Evolutionary conservation across 2,113 vertebrate species (phyloP).

Genomic region (Cepphus grylle): DNA sequence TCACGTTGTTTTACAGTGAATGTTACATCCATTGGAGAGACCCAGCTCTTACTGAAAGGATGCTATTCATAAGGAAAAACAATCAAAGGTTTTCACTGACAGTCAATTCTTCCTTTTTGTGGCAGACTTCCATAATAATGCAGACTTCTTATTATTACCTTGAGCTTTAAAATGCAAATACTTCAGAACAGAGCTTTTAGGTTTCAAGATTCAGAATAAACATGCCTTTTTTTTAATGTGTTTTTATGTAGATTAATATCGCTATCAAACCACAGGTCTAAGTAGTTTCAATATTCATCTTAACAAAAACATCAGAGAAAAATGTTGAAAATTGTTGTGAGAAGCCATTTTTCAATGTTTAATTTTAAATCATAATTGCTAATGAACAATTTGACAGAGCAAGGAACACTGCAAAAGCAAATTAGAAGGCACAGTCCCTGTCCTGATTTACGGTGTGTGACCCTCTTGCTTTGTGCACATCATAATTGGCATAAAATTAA

Average conservation of each 20-base stretch:
- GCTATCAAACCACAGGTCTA: background rate
- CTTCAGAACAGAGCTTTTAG: background rate
- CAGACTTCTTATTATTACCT: background rate
- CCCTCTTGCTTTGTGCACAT: background rate
- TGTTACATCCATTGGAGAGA: background rate
- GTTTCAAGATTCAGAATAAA: background rate
- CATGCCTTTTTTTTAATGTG: background rate
- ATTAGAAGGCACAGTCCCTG: background rate
- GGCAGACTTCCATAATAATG: background rate
- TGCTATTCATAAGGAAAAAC: background rate
- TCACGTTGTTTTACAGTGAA: background rate
- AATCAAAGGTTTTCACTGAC: background rate
- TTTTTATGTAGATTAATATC: background rate
- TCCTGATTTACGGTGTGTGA: rapidly evolving
- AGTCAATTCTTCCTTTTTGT: background rate
- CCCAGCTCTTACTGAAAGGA: background rate
- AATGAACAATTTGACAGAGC: background rate
- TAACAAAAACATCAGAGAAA: background rate
- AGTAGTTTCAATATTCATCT: background rate
- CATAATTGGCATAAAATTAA: background rate
- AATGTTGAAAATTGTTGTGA: background rate
- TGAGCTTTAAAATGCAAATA: background rate
- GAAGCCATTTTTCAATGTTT: background rate
- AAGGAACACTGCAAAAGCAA: background rate
- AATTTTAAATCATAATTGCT: background rate